Conservation (phyloP, 2,797 vertebrate genomes). For the Pteropus rufus region DNA sequence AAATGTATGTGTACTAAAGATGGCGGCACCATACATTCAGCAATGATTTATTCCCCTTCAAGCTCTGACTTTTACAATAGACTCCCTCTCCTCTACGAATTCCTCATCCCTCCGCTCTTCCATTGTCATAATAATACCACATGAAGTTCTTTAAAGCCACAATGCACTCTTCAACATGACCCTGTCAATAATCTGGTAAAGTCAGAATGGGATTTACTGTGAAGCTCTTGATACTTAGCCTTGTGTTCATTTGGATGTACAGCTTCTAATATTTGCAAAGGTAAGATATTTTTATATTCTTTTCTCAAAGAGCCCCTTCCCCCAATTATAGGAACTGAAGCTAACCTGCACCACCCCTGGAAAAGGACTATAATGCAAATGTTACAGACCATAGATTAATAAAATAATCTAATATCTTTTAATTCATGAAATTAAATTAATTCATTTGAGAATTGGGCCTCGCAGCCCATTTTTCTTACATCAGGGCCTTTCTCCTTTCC, state of each 20-base stretch:
- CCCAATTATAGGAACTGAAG: not conserved
- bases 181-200: not conserved
- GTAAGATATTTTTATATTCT: not conserved
- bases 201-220: not conserved
- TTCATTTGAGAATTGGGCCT: not conserved
- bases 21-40: fast-evolving
- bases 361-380: not conserved
- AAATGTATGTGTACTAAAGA: not conserved
- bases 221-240: not conserved
- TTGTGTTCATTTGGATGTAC: not conserved
- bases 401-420: not conserved
- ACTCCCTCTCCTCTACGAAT: not conserved
- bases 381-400: not conserved
- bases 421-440: not conserved
- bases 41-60: not conserved
- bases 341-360: fast-evolving
- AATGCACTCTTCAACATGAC: not conserved
- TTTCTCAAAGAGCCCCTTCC: not conserved
- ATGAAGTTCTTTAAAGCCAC: not conserved
- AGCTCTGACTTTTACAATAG: not conserved
- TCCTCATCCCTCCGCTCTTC: not conserved
- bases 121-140: not conserved
- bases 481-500: not conserved
- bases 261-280: not conserved
- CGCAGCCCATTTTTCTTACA: not conserved